A percentile compares a stretch with the other conserved stretches of the same genome.
Evolutionary conservation across 2,113 vertebrate species (phyloP).

Genomic region (Anas platyrhynchos): DNA sequence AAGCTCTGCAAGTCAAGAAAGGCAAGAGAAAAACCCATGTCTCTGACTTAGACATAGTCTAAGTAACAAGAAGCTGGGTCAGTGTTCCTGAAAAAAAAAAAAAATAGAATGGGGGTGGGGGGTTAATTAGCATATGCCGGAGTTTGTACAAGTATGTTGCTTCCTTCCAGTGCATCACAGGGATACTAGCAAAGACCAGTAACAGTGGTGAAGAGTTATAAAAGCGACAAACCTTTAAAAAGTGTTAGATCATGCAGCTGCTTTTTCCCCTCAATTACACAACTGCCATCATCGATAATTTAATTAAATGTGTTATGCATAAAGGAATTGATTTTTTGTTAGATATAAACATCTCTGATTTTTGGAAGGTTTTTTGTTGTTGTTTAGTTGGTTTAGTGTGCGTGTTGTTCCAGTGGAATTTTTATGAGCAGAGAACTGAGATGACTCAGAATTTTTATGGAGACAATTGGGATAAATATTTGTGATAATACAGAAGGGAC

Average conservation of each 20-base stretch:
- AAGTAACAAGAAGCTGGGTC: neutral
- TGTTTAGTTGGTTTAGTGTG: neutral
- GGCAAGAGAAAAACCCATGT: neutral
- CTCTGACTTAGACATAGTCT: neutral
- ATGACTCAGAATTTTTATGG: conserved; percentile 58
- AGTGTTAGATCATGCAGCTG: neutral
- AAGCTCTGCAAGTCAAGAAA: conserved; percentile 11
- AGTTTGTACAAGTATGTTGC: neutral
- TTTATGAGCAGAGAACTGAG: conserved; percentile 17
- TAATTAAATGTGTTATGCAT: neutral
- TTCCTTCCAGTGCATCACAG: neutral
- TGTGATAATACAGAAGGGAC: neutral
- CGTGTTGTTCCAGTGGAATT: conserved; percentile 16
- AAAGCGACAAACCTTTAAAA: neutral
- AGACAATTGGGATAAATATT: conserved; percentile 53
- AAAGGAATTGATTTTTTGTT: neutral
- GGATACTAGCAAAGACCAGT: neutral
- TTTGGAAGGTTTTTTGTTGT: neutral
- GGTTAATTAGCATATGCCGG: neutral
- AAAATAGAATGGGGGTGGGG: neutral
- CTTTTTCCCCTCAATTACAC: neutral
- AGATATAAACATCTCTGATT: neutral
- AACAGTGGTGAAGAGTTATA: neutral
- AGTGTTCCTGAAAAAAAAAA: neutral
- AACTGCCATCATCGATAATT: neutral